Base-by-base conservation (phyloP, 2,888 invertebrate genomes). In the Euproctis similis region DNA sequence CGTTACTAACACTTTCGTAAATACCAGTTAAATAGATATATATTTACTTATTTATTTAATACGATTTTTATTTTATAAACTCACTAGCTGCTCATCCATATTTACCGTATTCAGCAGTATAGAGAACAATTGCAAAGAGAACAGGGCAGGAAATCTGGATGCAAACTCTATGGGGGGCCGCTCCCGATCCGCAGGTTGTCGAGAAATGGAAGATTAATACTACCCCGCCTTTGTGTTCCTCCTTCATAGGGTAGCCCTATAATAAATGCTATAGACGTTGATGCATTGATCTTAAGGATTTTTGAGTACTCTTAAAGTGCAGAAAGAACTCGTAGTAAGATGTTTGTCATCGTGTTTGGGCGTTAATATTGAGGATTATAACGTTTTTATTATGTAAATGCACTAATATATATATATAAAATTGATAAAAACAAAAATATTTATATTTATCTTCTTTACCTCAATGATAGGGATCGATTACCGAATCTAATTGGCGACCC, bases 171-270 rank as follows among this genome's bases (percentile, higher is more conserved):
- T 72, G 77, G 81, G 78, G 67, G 63, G 62, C 46, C 48, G 50
- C 52, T 53, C 50, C 44, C 51, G 38, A 50, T 42, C 33, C 41
- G 35, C 45, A 61, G 64, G 63, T 65, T 63, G 63, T 61, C 65
- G 57, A 51, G 60, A 67, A 64, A 72, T 70, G 61, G 66, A 81
- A 81, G 81, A 81, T 81, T 80, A 81, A 81, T 81, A 76, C 80
- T 67, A 49, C 51, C 61, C 60, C 54, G 70, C 68, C 70, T 68
- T 77, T 77, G 72, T 75, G 59, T 62, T 58, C 54, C 23, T 29
- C 31, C 27, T 26, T 20, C 14, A 12, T 28, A 29, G 31, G 31
- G 34, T 11, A 28, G 25, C 28, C 54, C 53, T 40, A 39, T 48
- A 55, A 58, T 54, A 54, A 56, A 59, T 54, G 50, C 36, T 43